Percentiles rank a stretch among this genome's conserved stretches.
Evolutionary conservation across 2,888 invertebrate genomes (phyloP).

Genomic region (Lasioglossum oenotherae): DNA sequence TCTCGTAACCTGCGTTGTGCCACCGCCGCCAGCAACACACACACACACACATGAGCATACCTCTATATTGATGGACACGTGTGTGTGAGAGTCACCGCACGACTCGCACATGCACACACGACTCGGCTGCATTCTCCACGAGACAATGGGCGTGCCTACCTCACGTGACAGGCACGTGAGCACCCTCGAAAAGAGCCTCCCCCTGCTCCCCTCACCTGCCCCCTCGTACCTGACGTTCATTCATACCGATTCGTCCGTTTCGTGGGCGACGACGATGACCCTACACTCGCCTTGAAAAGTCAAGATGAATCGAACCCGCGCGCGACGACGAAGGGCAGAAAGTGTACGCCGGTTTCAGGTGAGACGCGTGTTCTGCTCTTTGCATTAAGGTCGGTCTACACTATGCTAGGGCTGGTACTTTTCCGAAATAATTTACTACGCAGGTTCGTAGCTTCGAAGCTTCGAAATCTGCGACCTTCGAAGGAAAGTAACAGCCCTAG

Average conservation of each 20-base stretch:
- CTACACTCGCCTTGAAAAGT: conserved; percentile 56
- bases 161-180: conserved; percentile 77
- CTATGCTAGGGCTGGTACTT: too few relatives aligned
- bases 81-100: conserved; percentile 7
- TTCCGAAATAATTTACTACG: too few relatives aligned
- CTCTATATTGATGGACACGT: conserved; percentile 2
- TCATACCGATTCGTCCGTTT: conserved; percentile 57
- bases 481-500: too few relatives aligned
- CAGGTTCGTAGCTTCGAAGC: too few relatives aligned
- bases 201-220: conserved; percentile 37
- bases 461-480: too few relatives aligned
- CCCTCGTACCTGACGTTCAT: conserved; percentile 62
- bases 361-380: not conserved
- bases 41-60: not conserved
- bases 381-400: too few relatives aligned
- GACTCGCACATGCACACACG: conserved; percentile 11
- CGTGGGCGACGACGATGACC: conserved; percentile 58
- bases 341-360: not conserved
- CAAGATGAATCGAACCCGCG: conserved; percentile 46
- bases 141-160: conserved; percentile 75
- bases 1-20: conserved; percentile 58
- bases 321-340: not conserved
- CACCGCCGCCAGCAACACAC: conserved; percentile 34
- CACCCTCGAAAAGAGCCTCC: conserved; percentile 76
- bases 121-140: conserved; percentile 49